These are phyloP conservation scores for Pantelozetes paolii DNA, from an alignment of 2,888 invertebrate species.

Conservation along the genomic window DNA sequence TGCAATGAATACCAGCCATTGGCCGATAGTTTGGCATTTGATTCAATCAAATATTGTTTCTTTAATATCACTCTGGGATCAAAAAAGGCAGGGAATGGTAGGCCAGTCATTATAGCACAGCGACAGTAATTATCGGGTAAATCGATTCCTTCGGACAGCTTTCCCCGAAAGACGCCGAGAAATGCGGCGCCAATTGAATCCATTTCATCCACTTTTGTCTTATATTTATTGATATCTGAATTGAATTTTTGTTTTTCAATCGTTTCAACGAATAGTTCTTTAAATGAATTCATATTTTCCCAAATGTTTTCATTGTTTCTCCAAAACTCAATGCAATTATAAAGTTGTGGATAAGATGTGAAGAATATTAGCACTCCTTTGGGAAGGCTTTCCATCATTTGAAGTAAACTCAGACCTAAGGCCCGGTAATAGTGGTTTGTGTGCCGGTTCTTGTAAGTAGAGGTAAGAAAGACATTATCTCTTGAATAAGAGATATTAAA, in stretches of 20 bases:
- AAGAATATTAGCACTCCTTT: conserved; percentile 93
- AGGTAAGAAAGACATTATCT: conserved; percentile 56
- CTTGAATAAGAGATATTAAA: conserved; percentile 65
- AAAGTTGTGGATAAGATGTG: conserved; percentile 90
- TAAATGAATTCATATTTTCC: conserved; percentile 60
- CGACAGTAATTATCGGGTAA: conserved; percentile 93
- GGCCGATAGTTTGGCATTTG: conserved; percentile 33
- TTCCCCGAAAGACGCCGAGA: conserved; percentile 95
- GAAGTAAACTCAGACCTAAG: conserved; percentile 73
- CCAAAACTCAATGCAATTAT: conserved; percentile 76
- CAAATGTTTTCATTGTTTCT: conserved; percentile 69
- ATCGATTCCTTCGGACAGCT: conserved; percentile 87
- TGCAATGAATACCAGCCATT: conserved; percentile 83
- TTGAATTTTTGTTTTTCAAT: conserved; percentile 66
- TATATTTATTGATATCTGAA: conserved; percentile 73
- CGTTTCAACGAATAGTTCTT: conserved; percentile 84
- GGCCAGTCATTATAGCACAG: conserved; percentile 88
- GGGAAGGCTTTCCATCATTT: conserved; percentile 80
- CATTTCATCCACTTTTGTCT: conserved; percentile 62
- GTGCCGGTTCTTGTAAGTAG: conserved; percentile 57
- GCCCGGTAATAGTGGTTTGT: conserved; percentile 76
- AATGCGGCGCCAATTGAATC: conserved; percentile 74
- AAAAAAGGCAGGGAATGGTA: conserved; percentile 89
- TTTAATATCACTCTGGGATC: conserved; percentile 89
- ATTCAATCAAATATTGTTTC: conserved; percentile 65